Conservation (phyloP, 2,888 invertebrate genomes). For the Brachyopa scutellaris region DNA sequence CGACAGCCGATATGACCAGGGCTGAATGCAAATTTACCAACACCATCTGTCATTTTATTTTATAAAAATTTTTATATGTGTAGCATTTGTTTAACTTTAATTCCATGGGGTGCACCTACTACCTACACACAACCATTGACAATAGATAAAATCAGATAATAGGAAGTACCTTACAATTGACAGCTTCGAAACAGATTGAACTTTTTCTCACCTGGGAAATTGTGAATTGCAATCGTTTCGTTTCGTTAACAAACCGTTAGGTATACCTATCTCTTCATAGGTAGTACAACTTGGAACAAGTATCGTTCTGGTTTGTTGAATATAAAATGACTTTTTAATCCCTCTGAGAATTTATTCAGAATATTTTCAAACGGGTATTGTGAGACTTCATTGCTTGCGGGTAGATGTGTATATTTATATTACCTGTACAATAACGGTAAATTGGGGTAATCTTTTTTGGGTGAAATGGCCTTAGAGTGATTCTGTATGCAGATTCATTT, state of each 20-base stretch:
- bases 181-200: background rate
- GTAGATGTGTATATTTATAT: background rate
- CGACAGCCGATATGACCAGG: no score
- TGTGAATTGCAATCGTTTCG: background rate
- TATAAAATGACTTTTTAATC: constrained; percentile 8
- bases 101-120: no score
- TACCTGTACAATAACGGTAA: no score
- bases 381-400: background rate
- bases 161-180: background rate
- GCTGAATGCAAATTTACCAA: no score
- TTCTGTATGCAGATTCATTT: no score
- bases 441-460: no score
- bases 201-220: constrained; percentile 13
- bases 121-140: no score
- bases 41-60: no score
- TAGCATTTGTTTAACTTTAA: no score
- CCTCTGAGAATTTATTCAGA: constrained; percentile 19
- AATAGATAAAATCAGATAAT: constrained; percentile 1
- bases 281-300: background rate
- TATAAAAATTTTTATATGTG: no score
- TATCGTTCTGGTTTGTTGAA: background rate
- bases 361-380: background rate
- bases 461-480: no score
- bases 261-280: background rate
- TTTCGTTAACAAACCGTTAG: background rate